Base-by-base conservation (phyloP, 2,888 invertebrate genomes). In the Mesorhabditis sp. region DNA sequence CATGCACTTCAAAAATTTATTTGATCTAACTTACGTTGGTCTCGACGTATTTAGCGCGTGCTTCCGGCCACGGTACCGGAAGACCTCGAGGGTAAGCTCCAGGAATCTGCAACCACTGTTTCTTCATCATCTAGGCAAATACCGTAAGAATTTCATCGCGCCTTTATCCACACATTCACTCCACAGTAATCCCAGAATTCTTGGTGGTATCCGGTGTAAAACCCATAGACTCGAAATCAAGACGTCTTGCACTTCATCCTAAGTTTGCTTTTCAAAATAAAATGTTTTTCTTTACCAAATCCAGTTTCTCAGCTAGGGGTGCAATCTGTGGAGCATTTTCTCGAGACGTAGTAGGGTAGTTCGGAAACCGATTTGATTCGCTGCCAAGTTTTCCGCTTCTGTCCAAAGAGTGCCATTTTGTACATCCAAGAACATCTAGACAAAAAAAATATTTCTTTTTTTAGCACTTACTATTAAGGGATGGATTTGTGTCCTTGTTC, bases 121-220 rank as follows among this genome's bases (percentile, higher is more conserved):
- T 28, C 2, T 28, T 28, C 28, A 28, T 28, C 28, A 28, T 28
- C 28, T 28, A 28, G 28, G 28, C 7, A 50, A 50, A 0, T 50
- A 50, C 58, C 58, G 72, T 13, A 83, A 70, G 63, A 78, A 66
- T 45, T 72, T 68, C 62, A 73, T 72, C 28, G 78, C 75, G 41
- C 74, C 70, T 13, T 72, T 70, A 4, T 75, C 77, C 28, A 78
- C 79, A 13, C 72, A 70, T 66, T 79, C 77, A 3, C 71, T 61
- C 79, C 79, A 80, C 58, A 80, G 61, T 0, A 74, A 74, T 5
- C 72, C 74, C 15, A 77, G 69, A 67, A 77, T 76, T 58, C 77
- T 65, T 86, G 94, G 93, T 63, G 92, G 92, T 78, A 94, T 87
- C 87, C 95, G 92, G 87, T 94, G 94, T 73, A 95, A 89, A 69